Conservation (phyloP, 1,140 invertebrate genomes). For the Drosophila varians region DNA sequence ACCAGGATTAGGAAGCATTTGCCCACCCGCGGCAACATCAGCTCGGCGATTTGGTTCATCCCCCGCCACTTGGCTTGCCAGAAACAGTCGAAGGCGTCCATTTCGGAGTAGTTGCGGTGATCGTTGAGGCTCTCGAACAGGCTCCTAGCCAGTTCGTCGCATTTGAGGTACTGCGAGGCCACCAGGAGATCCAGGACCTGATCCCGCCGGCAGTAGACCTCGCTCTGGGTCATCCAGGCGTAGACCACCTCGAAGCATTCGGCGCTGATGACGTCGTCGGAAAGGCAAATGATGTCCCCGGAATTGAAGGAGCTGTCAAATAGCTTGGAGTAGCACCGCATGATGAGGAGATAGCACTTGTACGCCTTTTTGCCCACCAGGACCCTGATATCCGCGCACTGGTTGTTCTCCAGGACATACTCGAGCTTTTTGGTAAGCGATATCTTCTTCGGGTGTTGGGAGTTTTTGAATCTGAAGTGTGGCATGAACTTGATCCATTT, state of each 20-base stretch:
- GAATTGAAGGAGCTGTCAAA: not conserved
- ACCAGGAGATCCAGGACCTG: not conserved
- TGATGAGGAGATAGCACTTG: not conserved
- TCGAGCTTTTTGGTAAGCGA: not conserved
- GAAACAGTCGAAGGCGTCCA: not conserved
- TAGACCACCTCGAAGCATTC: not conserved
- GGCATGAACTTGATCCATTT: not conserved
- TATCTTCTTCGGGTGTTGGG: not conserved
- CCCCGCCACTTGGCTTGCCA: not conserved
- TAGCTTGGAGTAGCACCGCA: not conserved
- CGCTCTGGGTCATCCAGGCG: not conserved
- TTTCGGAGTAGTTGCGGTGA: not conserved
- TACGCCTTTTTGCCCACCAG: not conserved
- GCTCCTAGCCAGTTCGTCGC: not conserved
- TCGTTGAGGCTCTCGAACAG: not conserved
- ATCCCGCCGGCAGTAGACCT: not conserved
- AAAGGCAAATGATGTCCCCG: not conserved
- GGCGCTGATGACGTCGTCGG: not conserved
- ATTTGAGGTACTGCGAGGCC: not conserved
- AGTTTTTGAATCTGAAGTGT: not conserved
- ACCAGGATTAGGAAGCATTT: not conserved
- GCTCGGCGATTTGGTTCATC: not conserved
- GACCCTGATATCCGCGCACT: not conserved
- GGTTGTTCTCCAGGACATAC: not conserved
- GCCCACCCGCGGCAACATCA: not conserved